phyloP scores from a whole-genome alignment of 92 coral and sea anemone genomes.

The Paramuricea clavata region DNA sequence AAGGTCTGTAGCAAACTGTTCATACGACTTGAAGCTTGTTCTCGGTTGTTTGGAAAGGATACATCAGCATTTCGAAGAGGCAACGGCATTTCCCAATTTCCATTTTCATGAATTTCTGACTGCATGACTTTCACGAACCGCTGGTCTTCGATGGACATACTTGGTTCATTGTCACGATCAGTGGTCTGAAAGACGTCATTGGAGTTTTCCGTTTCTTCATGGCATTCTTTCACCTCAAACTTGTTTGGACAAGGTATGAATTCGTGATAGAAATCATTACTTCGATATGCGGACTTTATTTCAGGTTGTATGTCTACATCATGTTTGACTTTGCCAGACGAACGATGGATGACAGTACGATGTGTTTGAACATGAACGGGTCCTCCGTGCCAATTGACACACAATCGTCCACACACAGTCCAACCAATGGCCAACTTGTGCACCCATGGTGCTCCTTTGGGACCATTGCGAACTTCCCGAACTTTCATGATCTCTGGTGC shows the following conservation, averaged over 20 bases:
- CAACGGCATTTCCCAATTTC: slow-evolving; percentile 57
- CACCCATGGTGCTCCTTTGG: too few species aligned
- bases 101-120: slow-evolving; percentile 8
- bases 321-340: too few species aligned
- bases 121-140: slow-evolving; percentile 42
- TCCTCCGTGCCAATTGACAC: slow-evolving; percentile 47
- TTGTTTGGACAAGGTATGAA: slow-evolving; percentile 41
- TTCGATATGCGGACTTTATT: background rate
- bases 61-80: slow-evolving; percentile 30
- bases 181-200: slow-evolving; percentile 34
- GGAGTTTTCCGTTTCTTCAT: slow-evolving; percentile 13
- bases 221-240: slow-evolving; percentile 31
- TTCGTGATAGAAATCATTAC: background rate
- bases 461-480: slow-evolving; percentile 51
- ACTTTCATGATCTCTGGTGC: slow-evolving; percentile 46
- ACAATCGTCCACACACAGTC: slow-evolving; percentile 56
- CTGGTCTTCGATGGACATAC: slow-evolving; percentile 31
- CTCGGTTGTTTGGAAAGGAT: slow-evolving; percentile 35
- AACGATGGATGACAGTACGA: background rate
- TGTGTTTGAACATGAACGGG: slow-evolving; percentile 41
- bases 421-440: too few species aligned
- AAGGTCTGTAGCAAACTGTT: slow-evolving; percentile 29
- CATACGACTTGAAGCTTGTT: slow-evolving; percentile 46
- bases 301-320: background rate
- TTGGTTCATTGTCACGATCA: slow-evolving; percentile 22